Percentiles rank a stretch among this genome's conserved stretches.
Evolutionary conservation across 2,113 vertebrate genomes (phyloP).

Genomic region (Rhizomys pruinosus): DNA sequence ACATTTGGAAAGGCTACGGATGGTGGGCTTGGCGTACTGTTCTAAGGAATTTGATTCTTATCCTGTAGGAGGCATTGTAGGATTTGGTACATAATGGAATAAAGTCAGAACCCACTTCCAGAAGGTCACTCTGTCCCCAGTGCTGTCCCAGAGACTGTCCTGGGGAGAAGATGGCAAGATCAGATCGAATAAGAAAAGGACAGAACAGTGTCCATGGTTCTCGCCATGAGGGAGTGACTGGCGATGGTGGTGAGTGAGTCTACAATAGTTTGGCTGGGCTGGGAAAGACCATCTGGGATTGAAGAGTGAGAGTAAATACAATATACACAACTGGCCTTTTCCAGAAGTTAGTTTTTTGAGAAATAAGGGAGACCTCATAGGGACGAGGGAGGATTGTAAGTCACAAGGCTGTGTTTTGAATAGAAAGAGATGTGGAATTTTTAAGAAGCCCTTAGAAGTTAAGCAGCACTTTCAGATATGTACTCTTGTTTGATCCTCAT

Average conservation of each 20-base stretch:
- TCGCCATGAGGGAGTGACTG: neutral
- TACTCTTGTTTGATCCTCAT: neutral
- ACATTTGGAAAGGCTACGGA: neutral
- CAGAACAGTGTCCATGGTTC: neutral
- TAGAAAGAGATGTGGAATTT: neutral
- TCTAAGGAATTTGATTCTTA: neutral
- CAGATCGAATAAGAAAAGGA: neutral
- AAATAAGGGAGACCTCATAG: neutral
- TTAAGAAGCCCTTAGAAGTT: neutral
- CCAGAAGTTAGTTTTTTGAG: neutral
- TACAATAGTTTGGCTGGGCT: too few relatives aligned
- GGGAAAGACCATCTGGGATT: neutral
- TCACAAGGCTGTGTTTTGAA: slow-evolving; percentile 9
- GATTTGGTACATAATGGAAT: neutral
- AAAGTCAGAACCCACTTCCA: neutral
- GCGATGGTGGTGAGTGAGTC: neutral
- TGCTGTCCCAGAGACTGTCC: neutral
- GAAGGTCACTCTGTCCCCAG: neutral
- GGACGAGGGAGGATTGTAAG: neutral
- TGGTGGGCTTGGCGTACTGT: neutral
- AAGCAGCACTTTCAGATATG: neutral
- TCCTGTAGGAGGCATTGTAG: neutral
- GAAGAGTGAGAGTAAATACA: neutral
- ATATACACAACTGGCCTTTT: neutral
- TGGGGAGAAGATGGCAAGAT: neutral